Base-by-base conservation (phyloP, 2,797 vertebrate species). In the Paguma larvata region DNA sequence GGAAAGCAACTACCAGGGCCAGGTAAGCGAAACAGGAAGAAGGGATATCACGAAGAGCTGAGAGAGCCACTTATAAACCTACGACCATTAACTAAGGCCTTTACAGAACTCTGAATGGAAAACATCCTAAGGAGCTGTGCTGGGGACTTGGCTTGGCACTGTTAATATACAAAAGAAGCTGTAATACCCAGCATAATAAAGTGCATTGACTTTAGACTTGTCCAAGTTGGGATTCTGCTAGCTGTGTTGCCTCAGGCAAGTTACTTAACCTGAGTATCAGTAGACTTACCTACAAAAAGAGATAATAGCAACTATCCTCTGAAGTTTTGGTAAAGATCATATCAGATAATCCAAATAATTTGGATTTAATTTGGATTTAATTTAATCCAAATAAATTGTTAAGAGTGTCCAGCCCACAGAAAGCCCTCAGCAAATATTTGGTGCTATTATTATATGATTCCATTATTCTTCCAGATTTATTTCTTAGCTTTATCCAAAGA, bases 401-500 rank as follows among this genome's bases (percentile, higher is more conserved):
- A 93, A 80, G 41, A 85, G 38, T 38, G 44, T 73, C 67, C 72
- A 85, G 62, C 9, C 4, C 80, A 96, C 48, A 94, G 77, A 92
- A 89, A 93, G 3, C 56, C 73, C 56, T 86, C 46, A 16, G 44
- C 41, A 95, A 93, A 95, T 15, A 44, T 75, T 16, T 68, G 25
- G 21, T 88, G 3, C 68, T 63, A 65, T 73, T 72, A 89, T 65
- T 51, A 94, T 16, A 38, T 65, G 85, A 93, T 83, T 94, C 30
- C 51, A 48, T 65, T 79, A 78, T 93, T 75, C 65, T 85, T 91
- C 41, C 16, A 62, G 62, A 73, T 85, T 92, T 96, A 89, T 41
- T 91, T 95, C 75, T 84, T 93, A 86, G 44, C 10, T 70, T 86
- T 87, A 90, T 73, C 27, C n/a, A 94, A 95, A 94, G 15, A 91